Percentiles rank a stretch among this genome's conserved stretches.
Evolutionary conservation across 2,888 invertebrate species (phyloP).

Genomic region (Scaptomyza reducta): DNA sequence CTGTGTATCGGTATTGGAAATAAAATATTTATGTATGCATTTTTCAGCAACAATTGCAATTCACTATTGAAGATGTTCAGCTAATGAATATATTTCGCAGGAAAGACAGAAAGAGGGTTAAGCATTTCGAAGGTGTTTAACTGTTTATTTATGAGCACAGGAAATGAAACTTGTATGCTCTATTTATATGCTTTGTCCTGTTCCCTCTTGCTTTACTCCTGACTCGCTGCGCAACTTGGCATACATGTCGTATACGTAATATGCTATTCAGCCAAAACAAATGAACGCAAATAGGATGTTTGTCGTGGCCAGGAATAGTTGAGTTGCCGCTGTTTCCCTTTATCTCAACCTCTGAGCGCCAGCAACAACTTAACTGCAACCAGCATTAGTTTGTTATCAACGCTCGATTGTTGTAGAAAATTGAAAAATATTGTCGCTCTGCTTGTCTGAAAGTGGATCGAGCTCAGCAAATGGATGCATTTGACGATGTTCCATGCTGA

Average conservation of each 20-base stretch:
- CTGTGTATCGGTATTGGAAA: not conserved
- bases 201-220: not conserved
- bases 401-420: slow-evolving; percentile 76
- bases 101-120: not conserved
- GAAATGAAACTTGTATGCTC: slow-evolving; percentile 5
- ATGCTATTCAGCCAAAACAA: slow-evolving; percentile 31
- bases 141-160: slow-evolving; percentile 6
- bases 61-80: too few species aligned
- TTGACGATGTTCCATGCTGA: slow-evolving; percentile 32
- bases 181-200: slow-evolving; percentile 15
- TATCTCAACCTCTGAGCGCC: slow-evolving; percentile 3
- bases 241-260: slow-evolving; percentile 38
- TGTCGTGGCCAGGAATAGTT: slow-evolving; percentile 20
- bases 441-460: slow-evolving; percentile 40
- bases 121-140: not conserved
- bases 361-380: slow-evolving; percentile 46
- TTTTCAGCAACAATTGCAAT: not conserved
- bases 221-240: slow-evolving; percentile 22
- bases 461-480: slow-evolving; percentile 45
- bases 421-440: slow-evolving; percentile 77
- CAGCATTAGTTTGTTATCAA: slow-evolving; percentile 76
- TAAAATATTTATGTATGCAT: not conserved
- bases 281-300: slow-evolving; percentile 39
- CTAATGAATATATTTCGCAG: too few species aligned
- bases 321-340: slow-evolving; percentile 3